These are phyloP conservation scores for Valencia hispanica DNA, from an alignment of 2,797 vertebrate genomes.

Conservation along the genomic window DNA sequence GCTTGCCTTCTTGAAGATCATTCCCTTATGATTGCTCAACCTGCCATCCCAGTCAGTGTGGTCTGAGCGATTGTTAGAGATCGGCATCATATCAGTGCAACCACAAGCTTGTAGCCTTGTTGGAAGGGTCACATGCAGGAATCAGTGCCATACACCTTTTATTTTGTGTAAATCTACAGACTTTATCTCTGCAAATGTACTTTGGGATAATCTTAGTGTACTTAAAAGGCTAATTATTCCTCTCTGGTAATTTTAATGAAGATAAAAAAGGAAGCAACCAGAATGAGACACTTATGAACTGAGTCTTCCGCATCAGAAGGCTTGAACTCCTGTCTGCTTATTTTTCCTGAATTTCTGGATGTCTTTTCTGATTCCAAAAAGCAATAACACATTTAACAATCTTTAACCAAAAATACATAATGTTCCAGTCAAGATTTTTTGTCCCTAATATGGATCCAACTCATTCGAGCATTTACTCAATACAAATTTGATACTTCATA, in stretches of 20 bases:
- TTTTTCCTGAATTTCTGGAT: neutral
- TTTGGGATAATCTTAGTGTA: neutral
- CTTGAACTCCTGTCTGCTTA: neutral
- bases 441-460: neutral
- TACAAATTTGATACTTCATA: neutral
- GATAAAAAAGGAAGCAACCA: neutral
- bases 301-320: neutral
- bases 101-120: constrained; percentile 20
- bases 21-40: constrained; percentile 70
- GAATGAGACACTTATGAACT: neutral
- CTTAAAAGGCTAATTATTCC: neutral
- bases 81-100: constrained; percentile 37
- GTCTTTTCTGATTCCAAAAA: neutral
- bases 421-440: neutral
- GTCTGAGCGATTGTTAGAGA: constrained; percentile 47
- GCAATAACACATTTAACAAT: neutral
- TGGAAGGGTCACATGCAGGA: constrained; percentile 26
- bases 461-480: neutral
- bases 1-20: constrained; percentile 70
- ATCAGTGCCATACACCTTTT: neutral
- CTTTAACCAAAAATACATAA: neutral
- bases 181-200: neutral
- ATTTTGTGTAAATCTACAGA: neutral
- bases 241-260: neutral
- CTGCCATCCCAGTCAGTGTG: constrained; percentile 46